These are phyloP conservation scores for Amphiprion percula DNA, from an alignment of 2,113 vertebrate species.

Conservation along the genomic window DNA sequence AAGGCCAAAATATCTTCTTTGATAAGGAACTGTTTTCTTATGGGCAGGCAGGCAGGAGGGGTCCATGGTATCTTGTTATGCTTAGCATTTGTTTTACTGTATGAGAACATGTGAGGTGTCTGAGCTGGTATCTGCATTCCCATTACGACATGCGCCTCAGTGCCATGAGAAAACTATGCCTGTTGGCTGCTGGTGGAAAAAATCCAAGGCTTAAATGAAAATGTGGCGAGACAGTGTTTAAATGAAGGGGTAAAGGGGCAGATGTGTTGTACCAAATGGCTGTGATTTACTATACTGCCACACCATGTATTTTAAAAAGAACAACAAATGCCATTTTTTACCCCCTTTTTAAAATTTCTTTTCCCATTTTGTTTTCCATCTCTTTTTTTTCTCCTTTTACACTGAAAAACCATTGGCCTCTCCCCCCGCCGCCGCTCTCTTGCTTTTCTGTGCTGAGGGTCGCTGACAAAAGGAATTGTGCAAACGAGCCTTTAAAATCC, in stretches of 20 bases:
- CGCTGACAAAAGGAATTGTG: conserved; percentile 98
- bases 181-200: conserved; percentile 49
- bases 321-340: conserved; percentile 54
- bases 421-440: conserved; percentile 78
- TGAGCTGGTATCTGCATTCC: conserved; percentile 76
- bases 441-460: conserved; percentile 88
- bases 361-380: conserved; percentile 52
- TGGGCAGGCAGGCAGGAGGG: conserved; percentile 42
- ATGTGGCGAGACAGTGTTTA: conserved; percentile 32
- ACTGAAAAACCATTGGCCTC: conserved; percentile 52
- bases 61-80: conserved; percentile 70
- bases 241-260: conserved; percentile 16
- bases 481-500: conserved; percentile 99
- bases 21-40: conserved; percentile 81
- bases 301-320: conserved; percentile 67
- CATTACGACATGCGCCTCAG: conserved; percentile 73
- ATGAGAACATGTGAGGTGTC: conserved; percentile 74
- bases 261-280: conserved; percentile 22
- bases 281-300: conserved; percentile 40
- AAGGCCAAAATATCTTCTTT: conserved; percentile 65
- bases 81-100: conserved; percentile 73
- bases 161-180: conserved; percentile 70
- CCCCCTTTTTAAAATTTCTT: conserved; percentile 40
- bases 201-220: conserved; percentile 24
- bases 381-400: conserved; percentile 56